Evolutionary conservation across 2,113 vertebrate genomes (phyloP).

Genomic region (Recurvirostra avosetta): DNA sequence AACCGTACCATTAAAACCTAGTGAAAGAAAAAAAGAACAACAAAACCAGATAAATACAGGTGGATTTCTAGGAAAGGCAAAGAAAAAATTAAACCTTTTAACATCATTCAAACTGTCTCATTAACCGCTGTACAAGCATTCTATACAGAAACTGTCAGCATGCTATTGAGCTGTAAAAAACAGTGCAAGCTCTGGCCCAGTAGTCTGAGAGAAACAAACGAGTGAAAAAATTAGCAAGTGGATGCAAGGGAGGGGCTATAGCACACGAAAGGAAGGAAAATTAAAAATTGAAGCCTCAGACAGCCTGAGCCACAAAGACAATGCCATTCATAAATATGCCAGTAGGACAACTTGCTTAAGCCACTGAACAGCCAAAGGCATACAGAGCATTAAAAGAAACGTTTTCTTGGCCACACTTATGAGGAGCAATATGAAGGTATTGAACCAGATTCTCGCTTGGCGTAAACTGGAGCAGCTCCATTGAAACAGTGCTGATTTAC

Average conservation of each 20-base stretch:
- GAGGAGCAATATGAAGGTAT: not conserved
- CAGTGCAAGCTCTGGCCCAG: not conserved
- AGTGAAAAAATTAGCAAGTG: not conserved
- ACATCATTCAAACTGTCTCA: not conserved
- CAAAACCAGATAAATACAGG: not conserved
- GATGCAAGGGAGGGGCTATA: not conserved
- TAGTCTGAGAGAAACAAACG: not conserved
- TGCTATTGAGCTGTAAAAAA: not conserved
- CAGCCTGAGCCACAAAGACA: constrained; percentile 23
- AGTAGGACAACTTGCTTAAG: constrained; percentile 7
- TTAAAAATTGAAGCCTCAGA: constrained; percentile 4
- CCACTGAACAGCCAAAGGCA: constrained; percentile 20
- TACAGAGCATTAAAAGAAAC: not conserved
- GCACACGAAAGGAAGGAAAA: not conserved
- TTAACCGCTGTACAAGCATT: not conserved
- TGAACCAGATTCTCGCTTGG: not conserved
- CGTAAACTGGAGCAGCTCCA: not conserved
- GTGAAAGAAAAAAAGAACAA: not conserved
- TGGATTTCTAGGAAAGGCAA: not conserved
- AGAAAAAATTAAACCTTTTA: not conserved
- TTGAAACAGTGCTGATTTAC: constrained; percentile 3
- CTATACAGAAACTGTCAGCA: not conserved
- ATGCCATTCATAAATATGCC: constrained; percentile 3
- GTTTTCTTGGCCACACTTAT: not conserved
- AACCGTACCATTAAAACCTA: constrained; percentile 98